Base-by-base conservation (phyloP, 2,888 invertebrate genomes). In the Camponotus fellah region DNA sequence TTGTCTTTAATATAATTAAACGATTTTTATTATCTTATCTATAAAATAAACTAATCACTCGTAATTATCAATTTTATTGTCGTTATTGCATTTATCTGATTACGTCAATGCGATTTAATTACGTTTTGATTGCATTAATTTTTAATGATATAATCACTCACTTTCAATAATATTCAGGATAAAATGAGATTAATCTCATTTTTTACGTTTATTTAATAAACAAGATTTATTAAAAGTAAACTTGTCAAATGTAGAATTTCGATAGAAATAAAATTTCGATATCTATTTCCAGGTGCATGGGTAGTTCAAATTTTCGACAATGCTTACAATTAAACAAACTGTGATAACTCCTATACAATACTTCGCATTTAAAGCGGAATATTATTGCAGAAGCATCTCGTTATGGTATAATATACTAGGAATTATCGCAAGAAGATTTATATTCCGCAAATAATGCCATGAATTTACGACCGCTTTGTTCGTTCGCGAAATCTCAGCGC, bases 381-480 rank as follows among this genome's bases (percentile, higher is more conserved):
- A 74, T 40, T n/a, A n/a, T 40, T n/a, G 37, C 64, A 34, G 75
- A 26, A 46, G 8, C 12, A 43, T 58, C 56, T 77, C n/a, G 8
- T 43, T 43, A 56, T n/a, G 14, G 37, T 32, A 26, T 37, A 34
- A 65, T 12, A 37, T 68, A 21, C 56, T 56, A 58, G 46, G 65
- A 76, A 76, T 76, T 68, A 56, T 77, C 68, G 66, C 66, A n/a
- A 10, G 56, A 12, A 56, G 34, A 71, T 71, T 34, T 32, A 58
- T 46, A 60, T 34, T 71, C 72, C 43, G 71, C 14, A 79, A 71
- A 79, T 60, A 71, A 34, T 34, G 34, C 2, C n/a, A n/a, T 71
- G 60, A 79, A 71, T 71, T 79, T 79, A 71, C 46, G 71, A 21
- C 60, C 17, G 46, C 60, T 60, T 58, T 37, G 65, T 53, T 8